Conservation (phyloP, 2,888 invertebrate genomes). For the Erebia epiphron region DNA sequence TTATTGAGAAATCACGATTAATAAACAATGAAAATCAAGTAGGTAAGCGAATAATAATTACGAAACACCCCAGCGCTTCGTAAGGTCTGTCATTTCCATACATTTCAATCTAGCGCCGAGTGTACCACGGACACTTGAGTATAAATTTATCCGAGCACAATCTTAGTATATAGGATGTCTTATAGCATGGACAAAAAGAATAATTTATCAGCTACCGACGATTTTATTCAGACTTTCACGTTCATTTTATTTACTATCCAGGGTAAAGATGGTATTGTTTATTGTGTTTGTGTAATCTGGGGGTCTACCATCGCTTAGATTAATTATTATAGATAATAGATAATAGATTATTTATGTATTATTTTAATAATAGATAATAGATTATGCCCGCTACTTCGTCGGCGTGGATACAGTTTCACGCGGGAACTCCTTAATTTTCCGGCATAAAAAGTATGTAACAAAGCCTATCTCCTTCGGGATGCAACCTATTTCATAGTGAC, state of each 20-base stretch:
- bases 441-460: no score
- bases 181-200: neutral
- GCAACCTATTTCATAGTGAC: no score
- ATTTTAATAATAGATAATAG: no score
- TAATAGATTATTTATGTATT: no score
- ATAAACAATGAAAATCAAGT: neutral
- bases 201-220: constrained; percentile 10
- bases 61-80: neutral
- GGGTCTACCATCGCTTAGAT: no score
- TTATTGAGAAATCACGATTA: neutral
- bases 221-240: constrained; percentile 5
- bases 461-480: no score
- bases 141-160: constrained; percentile 20
- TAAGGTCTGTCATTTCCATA: constrained; percentile 11
- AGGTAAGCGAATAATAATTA: neutral
- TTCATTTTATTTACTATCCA: neutral
- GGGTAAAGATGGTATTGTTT: no score
- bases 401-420: no score
- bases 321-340: no score
- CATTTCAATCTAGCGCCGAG: constrained; percentile 17
- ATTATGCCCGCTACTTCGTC: no score
- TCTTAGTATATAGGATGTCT: constrained; percentile 5
- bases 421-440: no score
- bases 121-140: constrained; percentile 6
- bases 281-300: no score